These are phyloP conservation scores for Heliconius ethilla DNA, from an alignment of 2,888 invertebrate genomes.

Conservation along the genomic window DNA sequence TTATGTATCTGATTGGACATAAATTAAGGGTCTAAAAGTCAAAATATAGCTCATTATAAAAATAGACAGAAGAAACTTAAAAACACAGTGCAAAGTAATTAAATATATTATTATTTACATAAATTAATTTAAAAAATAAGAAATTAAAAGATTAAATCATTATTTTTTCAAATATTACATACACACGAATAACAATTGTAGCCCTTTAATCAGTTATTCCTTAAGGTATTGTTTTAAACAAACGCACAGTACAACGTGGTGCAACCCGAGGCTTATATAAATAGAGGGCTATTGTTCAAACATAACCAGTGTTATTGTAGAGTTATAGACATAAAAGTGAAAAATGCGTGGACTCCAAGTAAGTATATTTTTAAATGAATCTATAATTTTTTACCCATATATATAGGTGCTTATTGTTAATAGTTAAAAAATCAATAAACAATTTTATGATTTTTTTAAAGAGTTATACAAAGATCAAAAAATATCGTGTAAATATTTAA, in stretches of 20 bases:
- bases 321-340: slow-evolving; percentile 80
- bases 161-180: background rate
- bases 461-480: no score
- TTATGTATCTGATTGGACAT: no score
- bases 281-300: slow-evolving; percentile 57
- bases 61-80: background rate
- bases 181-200: background rate
- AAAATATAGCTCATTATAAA: background rate
- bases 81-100: background rate
- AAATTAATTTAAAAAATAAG: no score
- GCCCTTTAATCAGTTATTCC: slow-evolving; percentile 27
- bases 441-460: no score
- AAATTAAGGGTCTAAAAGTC: no score
- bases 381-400: background rate
- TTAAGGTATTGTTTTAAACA: slow-evolving; percentile 32
- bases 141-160: no score
- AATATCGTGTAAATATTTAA: no score
- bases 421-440: no score
- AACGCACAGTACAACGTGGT: slow-evolving; percentile 51
- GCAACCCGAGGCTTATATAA: slow-evolving; percentile 69
- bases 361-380: slow-evolving; percentile 55
- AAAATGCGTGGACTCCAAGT: slow-evolving; percentile 76
- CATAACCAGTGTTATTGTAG: slow-evolving; percentile 79
- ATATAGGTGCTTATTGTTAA: no score
- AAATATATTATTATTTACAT: background rate